Evolutionary conservation across 1,140 invertebrate genomes (phyloP).

Genomic region (Drosophila sucinea): DNA sequence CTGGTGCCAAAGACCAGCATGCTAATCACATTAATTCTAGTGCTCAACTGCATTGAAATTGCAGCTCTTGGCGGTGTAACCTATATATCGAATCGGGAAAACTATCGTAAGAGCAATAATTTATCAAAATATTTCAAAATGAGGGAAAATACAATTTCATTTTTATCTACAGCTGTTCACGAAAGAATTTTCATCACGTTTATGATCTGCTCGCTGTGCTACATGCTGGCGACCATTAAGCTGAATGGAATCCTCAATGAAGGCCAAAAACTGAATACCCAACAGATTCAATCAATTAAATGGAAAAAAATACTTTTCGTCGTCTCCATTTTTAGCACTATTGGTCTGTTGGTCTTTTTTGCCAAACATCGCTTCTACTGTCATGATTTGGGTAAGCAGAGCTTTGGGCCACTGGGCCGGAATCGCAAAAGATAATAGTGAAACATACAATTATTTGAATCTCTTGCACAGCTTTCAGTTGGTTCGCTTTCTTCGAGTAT

Average conservation of each 20-base stretch:
- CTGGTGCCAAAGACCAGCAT: constrained; percentile 84
- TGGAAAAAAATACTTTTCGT: constrained; percentile 90
- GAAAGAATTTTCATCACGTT: constrained; percentile 96
- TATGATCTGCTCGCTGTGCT: constrained; percentile 93
- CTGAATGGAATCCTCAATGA: constrained; percentile 69
- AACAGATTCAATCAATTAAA: constrained; percentile 84
- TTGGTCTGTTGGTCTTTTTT: constrained; percentile 93
- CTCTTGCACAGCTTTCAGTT: constrained; percentile 92
- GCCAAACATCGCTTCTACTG: constrained; percentile 93
- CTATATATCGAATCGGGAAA: constrained; percentile 96
- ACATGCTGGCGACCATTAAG: constrained; percentile 88
- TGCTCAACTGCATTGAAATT: constrained; percentile 94
- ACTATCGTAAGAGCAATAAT: constrained; percentile 91
- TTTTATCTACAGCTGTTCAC: constrained; percentile 90
- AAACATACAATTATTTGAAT: constrained; percentile 25
- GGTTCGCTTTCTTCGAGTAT: constrained; percentile 96
- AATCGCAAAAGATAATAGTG: too few species aligned
- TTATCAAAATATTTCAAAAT: not conserved
- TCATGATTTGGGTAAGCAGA: constrained; percentile 90
- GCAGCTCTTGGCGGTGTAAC: constrained; percentile 93
- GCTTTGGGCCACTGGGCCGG: too few species aligned
- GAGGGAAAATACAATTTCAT: not conserved
- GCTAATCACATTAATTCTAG: constrained; percentile 90
- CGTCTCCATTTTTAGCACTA: constrained; percentile 90
- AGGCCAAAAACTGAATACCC: constrained; percentile 78